Conservation (phyloP, 2,888 invertebrate species). For the Neoascia interrupta region DNA sequence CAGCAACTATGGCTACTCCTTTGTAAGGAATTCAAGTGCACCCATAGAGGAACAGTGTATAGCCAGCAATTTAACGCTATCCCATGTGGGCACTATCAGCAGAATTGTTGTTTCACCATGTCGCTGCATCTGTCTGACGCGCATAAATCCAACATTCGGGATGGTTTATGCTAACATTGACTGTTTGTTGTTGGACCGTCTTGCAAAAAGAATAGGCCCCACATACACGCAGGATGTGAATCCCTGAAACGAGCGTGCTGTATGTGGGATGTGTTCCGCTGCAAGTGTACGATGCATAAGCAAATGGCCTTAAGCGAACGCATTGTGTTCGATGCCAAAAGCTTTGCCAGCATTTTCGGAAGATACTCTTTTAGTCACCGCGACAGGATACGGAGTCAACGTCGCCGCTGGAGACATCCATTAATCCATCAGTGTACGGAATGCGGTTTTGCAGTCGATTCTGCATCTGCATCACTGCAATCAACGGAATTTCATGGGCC, state of each 20-base stretch:
- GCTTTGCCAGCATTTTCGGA: constrained; percentile 41
- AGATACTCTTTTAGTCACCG: constrained; percentile 12
- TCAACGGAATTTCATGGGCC: constrained; percentile 46
- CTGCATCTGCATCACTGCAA: constrained; percentile 52
- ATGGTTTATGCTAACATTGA: constrained; percentile 59
- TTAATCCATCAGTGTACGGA: constrained; percentile 61
- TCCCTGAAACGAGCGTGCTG: constrained; percentile 16
- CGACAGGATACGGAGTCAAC: constrained; percentile 26
- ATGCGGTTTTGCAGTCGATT: constrained; percentile 61
- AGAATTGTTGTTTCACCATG: constrained; percentile 30
- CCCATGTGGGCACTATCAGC: constrained; percentile 39
- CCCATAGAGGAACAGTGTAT: neutral
- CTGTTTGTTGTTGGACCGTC: constrained; percentile 35
- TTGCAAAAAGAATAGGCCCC: neutral
- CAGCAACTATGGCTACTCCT: no score
- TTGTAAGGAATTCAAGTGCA: no score
- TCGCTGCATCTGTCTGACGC: constrained; percentile 17
- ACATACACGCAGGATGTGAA: constrained; percentile 31
- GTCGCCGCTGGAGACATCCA: constrained; percentile 51
- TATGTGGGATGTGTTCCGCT: constrained; percentile 47
- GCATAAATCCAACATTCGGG: constrained; percentile 50
- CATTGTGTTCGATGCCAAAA: constrained; percentile 47
- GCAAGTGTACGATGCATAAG: constrained; percentile 42
- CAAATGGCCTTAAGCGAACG: constrained; percentile 30
- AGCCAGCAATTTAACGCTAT: constrained; percentile 41